Conservation (phyloP, 1,140 invertebrate species). For the Neotoxoptera formosana region DNA sequence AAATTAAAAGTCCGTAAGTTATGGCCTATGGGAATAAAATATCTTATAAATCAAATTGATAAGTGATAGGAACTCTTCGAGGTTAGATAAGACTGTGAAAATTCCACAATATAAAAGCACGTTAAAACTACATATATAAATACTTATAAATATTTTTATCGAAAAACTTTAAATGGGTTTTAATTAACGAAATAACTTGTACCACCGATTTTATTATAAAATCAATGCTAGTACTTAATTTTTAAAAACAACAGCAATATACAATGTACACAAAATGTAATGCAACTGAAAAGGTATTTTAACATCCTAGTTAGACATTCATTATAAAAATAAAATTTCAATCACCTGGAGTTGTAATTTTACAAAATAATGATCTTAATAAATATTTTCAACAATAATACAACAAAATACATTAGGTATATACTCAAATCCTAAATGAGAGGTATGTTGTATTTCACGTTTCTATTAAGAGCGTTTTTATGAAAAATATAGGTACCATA, state of each 20-base stretch:
- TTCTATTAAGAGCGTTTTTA: neutral
- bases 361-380: neutral
- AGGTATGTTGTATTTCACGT: neutral
- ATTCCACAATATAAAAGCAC: neutral
- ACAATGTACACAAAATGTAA: neutral
- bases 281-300: neutral
- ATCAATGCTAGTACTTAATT: neutral
- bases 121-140: neutral
- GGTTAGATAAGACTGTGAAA: neutral
- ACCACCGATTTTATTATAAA: neutral
- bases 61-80: neutral
- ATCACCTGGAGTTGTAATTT: neutral
- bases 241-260: too few species aligned
- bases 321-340: neutral
- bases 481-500: neutral
- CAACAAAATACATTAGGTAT: neutral
- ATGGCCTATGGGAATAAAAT: neutral
- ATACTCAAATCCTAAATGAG: neutral
- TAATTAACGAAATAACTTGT: neutral
- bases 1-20: neutral
- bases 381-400: neutral
- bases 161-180: neutral
- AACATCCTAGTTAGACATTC: neutral
- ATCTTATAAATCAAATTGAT: neutral
- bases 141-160: neutral